phyloP scores from a whole-genome alignment of 2,797 vertebrate genomes.

The Heliangelus exortis region DNA sequence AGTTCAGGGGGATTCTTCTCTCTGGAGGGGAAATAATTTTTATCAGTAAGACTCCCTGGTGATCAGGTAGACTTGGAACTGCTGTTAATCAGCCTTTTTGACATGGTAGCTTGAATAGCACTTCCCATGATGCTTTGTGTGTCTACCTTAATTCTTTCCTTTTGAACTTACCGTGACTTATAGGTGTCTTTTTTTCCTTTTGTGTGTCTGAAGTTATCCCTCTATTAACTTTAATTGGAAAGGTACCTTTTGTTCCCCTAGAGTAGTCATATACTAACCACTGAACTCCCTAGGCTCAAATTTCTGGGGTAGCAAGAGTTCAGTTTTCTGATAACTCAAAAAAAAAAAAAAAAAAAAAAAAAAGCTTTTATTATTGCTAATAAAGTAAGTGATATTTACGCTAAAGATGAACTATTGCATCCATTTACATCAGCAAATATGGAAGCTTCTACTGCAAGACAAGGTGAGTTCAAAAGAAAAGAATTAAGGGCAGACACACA shows the following conservation, averaged over 20 bases:
- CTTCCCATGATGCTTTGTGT: slow-evolving; percentile 84
- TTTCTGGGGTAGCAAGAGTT: slow-evolving; percentile 79
- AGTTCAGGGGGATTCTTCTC: slow-evolving; percentile 80
- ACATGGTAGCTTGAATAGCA: slow-evolving; percentile 83
- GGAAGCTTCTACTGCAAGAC: background rate
- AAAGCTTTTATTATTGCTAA: slow-evolving; percentile 46
- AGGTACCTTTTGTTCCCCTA: slow-evolving; percentile 82
- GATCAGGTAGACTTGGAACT: slow-evolving; percentile 82
- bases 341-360: slow-evolving; percentile 58
- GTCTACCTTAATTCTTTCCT: slow-evolving; percentile 81
- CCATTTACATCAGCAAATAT: background rate
- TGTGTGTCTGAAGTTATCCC: slow-evolving; percentile 84
- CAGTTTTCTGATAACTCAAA: slow-evolving; percentile 66
- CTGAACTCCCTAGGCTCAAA: slow-evolving; percentile 79
- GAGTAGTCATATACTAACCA: slow-evolving; percentile 77
- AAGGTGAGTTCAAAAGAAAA: background rate
- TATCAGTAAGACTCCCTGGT: slow-evolving; percentile 85
- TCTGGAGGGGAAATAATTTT: slow-evolving; percentile 83
- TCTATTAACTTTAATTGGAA: slow-evolving; percentile 86
- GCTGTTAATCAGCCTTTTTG: slow-evolving; percentile 84
- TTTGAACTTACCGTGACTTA: slow-evolving; percentile 85
- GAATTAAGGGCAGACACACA: background rate
- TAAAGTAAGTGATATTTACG: slow-evolving; percentile 37
- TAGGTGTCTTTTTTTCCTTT: slow-evolving; percentile 81
- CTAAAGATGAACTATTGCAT: background rate